These are phyloP conservation scores for Fulmarus glacialis DNA, from an alignment of 2,113 vertebrate genomes.

Conservation along the genomic window DNA sequence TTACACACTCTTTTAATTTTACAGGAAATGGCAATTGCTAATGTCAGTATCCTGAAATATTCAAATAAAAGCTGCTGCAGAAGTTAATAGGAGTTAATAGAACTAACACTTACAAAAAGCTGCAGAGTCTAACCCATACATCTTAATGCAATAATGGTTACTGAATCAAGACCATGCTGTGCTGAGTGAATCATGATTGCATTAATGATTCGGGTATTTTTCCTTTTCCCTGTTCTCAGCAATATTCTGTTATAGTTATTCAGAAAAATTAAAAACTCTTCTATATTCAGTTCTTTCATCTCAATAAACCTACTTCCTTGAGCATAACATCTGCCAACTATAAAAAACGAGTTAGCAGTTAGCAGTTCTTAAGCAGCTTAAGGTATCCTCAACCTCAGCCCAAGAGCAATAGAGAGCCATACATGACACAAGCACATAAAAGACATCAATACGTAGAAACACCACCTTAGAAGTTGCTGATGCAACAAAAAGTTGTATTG, in stretches of 20 bases:
- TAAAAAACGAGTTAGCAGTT: background rate
- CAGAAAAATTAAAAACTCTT: background rate
- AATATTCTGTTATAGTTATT: background rate
- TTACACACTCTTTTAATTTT: background rate
- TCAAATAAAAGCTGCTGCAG: background rate
- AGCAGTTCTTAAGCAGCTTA: background rate
- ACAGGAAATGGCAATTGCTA: background rate
- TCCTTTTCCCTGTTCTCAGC: background rate
- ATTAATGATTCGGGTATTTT: background rate
- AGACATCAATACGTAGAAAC: background rate
- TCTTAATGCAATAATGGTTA: background rate
- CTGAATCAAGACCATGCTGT: background rate
- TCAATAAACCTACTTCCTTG: background rate
- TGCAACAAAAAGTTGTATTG: background rate
- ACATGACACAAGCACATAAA: fast-evolving
- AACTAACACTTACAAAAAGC: background rate
- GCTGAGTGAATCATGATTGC: background rate
- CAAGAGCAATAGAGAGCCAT: background rate
- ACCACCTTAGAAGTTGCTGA: background rate
- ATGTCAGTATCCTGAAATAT: background rate
- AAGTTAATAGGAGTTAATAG: background rate
- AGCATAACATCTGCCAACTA: background rate
- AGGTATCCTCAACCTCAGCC: background rate
- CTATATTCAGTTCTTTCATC: background rate
- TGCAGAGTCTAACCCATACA: background rate